Conservation (phyloP, 2,888 invertebrate species). For the Plagiodera versicolora region DNA sequence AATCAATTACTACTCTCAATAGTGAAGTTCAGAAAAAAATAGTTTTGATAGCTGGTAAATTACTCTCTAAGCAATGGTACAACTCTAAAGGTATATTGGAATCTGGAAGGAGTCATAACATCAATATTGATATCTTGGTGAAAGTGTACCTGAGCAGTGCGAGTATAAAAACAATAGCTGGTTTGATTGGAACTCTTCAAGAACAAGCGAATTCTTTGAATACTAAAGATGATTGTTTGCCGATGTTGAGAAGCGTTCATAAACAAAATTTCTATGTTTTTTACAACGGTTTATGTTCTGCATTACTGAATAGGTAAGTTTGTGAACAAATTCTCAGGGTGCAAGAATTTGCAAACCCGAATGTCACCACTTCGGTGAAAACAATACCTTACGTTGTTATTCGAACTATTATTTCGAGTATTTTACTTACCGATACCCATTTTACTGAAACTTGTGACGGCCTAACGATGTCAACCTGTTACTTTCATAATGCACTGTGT, state of each 20-base stretch:
- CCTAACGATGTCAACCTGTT: too few species aligned
- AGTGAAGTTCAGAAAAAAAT: slow-evolving; percentile 56
- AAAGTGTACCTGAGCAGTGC: slow-evolving; percentile 65
- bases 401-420: too few species aligned
- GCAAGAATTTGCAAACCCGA: too few species aligned
- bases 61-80: slow-evolving; percentile 72
- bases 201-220: slow-evolving; percentile 62
- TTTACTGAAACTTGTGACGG: too few species aligned
- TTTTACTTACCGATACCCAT: too few species aligned
- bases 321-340: not conserved
- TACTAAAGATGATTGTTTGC: slow-evolving; percentile 61
- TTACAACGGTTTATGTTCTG: slow-evolving; percentile 66
- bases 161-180: slow-evolving; percentile 61
- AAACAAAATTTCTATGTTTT: slow-evolving; percentile 70
- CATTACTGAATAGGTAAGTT: slow-evolving; percentile 57
- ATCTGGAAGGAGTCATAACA: slow-evolving; percentile 59
- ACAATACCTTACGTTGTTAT: too few species aligned
- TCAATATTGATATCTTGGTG: slow-evolving; percentile 62
- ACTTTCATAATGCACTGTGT: too few species aligned
- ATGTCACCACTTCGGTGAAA: too few species aligned
- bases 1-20: slow-evolving; percentile 52
- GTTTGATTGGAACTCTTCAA: slow-evolving; percentile 58
- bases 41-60: slow-evolving; percentile 57
- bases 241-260: slow-evolving; percentile 65
- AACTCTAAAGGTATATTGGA: slow-evolving; percentile 64